phyloP scores from a whole-genome alignment of 2,113 vertebrate species.

The Nanorana parkeri region DNA sequence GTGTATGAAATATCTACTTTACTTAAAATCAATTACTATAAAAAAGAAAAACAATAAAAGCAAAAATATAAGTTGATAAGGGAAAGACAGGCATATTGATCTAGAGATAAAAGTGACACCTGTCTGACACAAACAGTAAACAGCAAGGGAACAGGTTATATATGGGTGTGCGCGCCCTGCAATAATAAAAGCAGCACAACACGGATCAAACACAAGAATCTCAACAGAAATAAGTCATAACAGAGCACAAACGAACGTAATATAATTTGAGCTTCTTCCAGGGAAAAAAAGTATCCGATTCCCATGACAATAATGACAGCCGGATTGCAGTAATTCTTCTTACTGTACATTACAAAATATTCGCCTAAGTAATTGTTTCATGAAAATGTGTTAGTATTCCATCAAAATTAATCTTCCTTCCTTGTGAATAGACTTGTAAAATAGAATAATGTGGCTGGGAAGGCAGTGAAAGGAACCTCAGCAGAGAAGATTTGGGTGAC shows the following conservation, averaged over 20 bases:
- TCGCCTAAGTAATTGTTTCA: background rate
- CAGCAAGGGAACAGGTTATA: slow-evolving; percentile 31
- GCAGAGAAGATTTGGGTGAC: background rate
- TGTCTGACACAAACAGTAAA: slow-evolving; percentile 50
- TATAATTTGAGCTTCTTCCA: slow-evolving; percentile 22
- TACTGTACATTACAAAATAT: background rate
- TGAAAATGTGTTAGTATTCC: background rate
- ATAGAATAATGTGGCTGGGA: too few species aligned
- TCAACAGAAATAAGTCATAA: slow-evolving; percentile 35
- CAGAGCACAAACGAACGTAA: slow-evolving; percentile 27
- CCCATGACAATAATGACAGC: slow-evolving; percentile 19
- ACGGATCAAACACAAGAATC: slow-evolving; percentile 36
- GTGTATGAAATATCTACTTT: slow-evolving; percentile 27
- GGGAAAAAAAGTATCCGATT: slow-evolving; percentile 25
- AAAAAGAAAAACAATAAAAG: slow-evolving; percentile 50
- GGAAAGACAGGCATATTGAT: slow-evolving; percentile 47
- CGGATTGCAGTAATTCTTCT: background rate
- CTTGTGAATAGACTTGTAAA: background rate
- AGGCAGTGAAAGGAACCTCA: too few species aligned
- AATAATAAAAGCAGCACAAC: slow-evolving; percentile 23
- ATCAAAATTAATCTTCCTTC: background rate
- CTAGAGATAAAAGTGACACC: slow-evolving; percentile 55
- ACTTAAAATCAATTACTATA: slow-evolving; percentile 55
- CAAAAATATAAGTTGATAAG: slow-evolving; percentile 55
- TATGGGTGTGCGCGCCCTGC: slow-evolving; percentile 7